Conservation (phyloP, 1,140 invertebrate species). For the Hylaeus volcanicus region DNA sequence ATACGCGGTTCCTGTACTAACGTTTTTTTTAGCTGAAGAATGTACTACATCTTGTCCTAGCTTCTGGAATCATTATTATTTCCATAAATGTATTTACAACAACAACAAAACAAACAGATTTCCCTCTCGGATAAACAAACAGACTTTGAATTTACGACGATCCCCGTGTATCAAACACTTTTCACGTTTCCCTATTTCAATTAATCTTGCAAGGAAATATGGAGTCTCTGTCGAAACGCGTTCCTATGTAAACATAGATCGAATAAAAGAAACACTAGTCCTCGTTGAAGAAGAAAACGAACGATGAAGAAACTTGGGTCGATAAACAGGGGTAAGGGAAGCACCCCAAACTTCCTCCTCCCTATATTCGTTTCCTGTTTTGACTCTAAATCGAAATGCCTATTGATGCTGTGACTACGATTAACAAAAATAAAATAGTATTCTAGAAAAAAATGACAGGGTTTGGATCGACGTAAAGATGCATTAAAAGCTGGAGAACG, state of each 20-base stretch:
- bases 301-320: background rate
- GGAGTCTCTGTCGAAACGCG: background rate
- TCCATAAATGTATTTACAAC: no score
- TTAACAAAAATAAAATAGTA: background rate
- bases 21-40: no score
- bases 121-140: background rate
- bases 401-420: no score
- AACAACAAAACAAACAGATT: no score
- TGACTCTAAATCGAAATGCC: no score
- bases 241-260: background rate
- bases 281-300: background rate
- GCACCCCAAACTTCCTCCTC: no score
- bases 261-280: background rate
- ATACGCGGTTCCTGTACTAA: background rate
- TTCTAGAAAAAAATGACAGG: background rate
- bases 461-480: constrained; percentile 4
- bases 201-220: background rate
- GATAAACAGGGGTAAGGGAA: background rate
- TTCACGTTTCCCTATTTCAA: background rate
- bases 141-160: background rate
- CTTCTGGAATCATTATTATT: no score
- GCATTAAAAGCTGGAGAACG: constrained; percentile 60
- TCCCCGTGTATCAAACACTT: background rate
- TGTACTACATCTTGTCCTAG: background rate
- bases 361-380: no score